Conservation (phyloP, 2,113 vertebrate species). For the Percopsis transmontana region DNA sequence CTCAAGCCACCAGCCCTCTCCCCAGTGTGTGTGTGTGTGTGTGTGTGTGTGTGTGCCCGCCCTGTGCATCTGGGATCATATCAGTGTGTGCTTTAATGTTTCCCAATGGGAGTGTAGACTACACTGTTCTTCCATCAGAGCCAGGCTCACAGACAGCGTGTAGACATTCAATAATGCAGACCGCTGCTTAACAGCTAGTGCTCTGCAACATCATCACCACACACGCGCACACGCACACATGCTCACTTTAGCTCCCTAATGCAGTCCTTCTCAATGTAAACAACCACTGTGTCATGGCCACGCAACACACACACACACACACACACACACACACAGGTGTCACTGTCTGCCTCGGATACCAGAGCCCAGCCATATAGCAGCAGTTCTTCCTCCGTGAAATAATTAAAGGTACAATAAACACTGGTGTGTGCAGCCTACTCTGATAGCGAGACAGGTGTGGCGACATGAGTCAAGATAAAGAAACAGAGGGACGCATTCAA, state of each 20-base stretch:
- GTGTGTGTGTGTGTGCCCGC: background rate
- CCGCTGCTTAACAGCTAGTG: slow-evolving; percentile 27
- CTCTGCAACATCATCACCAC: too few relatives aligned
- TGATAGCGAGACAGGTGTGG: slow-evolving; percentile 34
- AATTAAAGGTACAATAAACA: slow-evolving; percentile 34
- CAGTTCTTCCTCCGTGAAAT: slow-evolving; percentile 45
- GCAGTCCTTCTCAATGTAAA: too few relatives aligned
- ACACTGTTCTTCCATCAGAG: slow-evolving; percentile 58
- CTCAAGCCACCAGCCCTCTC: too few relatives aligned
- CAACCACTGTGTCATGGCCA: too few relatives aligned
- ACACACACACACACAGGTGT: background rate
- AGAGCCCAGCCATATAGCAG: slow-evolving; percentile 46
- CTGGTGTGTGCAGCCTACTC: slow-evolving; percentile 31
- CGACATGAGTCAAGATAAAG: background rate
- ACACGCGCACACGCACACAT: too few relatives aligned
- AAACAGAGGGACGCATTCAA: slow-evolving; percentile 12
- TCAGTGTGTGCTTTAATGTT: slow-evolving; percentile 50
- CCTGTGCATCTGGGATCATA: slow-evolving; percentile 41
- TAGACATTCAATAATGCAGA: slow-evolving; percentile 57
- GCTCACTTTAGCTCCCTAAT: too few relatives aligned
- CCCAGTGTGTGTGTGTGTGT: background rate
- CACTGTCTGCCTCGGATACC: slow-evolving; percentile 53
- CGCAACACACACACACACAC: background rate
- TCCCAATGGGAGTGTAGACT: slow-evolving; percentile 43
- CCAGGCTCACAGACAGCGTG: slow-evolving; percentile 36